phyloP scores from a whole-genome alignment of 2,797 vertebrate genomes.

The Vireo griseus region DNA sequence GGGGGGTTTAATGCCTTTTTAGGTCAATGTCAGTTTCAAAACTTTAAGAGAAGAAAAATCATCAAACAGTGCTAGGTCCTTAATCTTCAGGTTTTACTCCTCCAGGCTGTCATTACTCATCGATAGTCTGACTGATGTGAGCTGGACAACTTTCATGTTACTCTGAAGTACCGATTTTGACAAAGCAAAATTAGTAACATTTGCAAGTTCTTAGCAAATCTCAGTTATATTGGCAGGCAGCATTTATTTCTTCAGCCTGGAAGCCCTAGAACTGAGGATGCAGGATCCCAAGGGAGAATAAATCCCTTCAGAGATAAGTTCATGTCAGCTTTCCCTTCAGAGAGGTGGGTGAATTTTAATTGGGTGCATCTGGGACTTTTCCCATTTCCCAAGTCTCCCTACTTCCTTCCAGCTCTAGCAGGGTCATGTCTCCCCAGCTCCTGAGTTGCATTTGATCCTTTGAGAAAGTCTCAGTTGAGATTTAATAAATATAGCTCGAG shows the following conservation, averaged over 20 bases:
- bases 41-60: not conserved
- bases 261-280: not conserved
- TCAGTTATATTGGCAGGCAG: not conserved
- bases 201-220: not conserved
- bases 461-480: slow-evolving; percentile 14
- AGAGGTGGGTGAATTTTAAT: slow-evolving; percentile 40
- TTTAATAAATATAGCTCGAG: not conserved
- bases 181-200: slow-evolving; percentile 7
- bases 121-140: not conserved
- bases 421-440: not conserved
- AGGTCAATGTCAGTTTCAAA: not conserved
- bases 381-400: not conserved
- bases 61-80: not conserved
- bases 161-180: slow-evolving; percentile 15
- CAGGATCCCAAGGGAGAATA: not conserved
- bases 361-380: slow-evolving; percentile 16
- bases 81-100: not conserved
- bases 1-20: rapidly evolving
- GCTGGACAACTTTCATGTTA: slow-evolving; percentile 16
- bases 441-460: not conserved
- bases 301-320: slow-evolving; percentile 14
- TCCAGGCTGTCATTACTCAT: slow-evolving; percentile 20
- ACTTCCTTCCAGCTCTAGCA: not conserved
- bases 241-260: not conserved
- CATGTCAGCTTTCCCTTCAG: slow-evolving; percentile 11